Percentiles rank a stretch among this genome's conserved stretches.
Conservation (phyloP, 64 coral and sea anemone genomes). For the Anthopleura sola region DNA sequence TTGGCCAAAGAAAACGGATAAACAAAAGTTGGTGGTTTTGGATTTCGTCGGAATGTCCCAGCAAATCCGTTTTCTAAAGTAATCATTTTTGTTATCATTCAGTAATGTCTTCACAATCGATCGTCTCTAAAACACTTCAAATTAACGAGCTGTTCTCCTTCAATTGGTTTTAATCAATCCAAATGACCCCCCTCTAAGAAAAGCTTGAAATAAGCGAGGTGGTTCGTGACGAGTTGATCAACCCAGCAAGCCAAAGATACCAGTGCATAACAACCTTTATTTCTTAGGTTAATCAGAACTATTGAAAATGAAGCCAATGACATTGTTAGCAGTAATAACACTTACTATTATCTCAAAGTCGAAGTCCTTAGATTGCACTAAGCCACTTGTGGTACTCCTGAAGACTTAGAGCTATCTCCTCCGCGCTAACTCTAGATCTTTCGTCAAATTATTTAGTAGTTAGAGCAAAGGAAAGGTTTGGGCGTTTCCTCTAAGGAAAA, state of each 20-base stretch:
- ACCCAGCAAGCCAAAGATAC: not conserved
- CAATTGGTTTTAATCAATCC: slow-evolving; percentile 11
- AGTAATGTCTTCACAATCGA: not conserved
- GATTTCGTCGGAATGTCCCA: not conserved
- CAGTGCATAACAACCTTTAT: not conserved
- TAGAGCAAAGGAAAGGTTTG: not conserved
- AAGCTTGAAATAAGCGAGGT: not conserved
- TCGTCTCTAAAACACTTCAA: slow-evolving; percentile 7
- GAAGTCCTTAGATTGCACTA: not conserved
- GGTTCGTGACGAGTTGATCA: not conserved
- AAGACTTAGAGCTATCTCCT: not conserved
- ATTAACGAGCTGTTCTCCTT: not conserved
- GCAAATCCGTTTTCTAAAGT: not conserved
- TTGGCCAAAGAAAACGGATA: not conserved
- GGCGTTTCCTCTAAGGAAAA: not conserved
- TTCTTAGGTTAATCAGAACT: not conserved
- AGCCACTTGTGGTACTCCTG: not conserved
- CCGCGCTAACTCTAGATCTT: not conserved
- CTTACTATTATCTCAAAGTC: not conserved
- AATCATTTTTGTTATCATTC: slow-evolving; percentile 10
- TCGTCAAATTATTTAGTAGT: not conserved
- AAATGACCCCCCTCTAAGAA: slow-evolving; percentile 22
- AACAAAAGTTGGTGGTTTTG: not conserved
- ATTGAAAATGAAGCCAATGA: not conserved
- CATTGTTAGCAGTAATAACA: not conserved